Evolutionary conservation across 2,797 vertebrate genomes (phyloP), one percentile per base, ranked within the genome.

Genomic region (Urosaurus nigricauda): DNA sequence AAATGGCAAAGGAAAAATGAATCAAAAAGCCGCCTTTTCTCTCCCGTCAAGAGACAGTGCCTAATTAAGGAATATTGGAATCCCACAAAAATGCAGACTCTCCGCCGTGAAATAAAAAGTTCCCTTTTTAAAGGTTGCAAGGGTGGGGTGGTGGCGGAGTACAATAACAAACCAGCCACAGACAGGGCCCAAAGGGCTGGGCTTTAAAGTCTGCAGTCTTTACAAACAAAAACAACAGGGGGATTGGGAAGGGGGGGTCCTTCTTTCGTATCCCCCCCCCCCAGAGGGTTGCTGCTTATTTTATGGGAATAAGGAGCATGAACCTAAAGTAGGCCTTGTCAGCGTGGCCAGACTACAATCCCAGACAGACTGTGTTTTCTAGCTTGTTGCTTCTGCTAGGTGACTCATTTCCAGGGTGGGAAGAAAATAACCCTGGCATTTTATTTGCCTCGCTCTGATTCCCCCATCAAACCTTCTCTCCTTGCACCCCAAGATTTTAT

Each of bases 11-110:
- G 87, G 79, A 89, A 93, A 96, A 95, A 96, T 43, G 47, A 96
- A 97, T 96, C 93, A 94, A 96, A n/a, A 96, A 93, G 0, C 87
- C 87, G 81, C 92, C 82, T 93, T 96, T 95, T 95, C 84, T 94
- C 95, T 95, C 93, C 93, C 83, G 74, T 88, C 94, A 92, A 95
- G 92, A 96, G 95, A 95, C 95, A 96, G 92, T 91, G 94, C 88
- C 95, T 96, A 96, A 96, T 96, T 96, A 96, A 96, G 92, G 92
- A 96, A 95, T 96, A 96, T 94, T 96, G 95, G 94, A 94, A 94
- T 95, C 94, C 95, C 95, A 91, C 96, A 96, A 96, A 96, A 96
- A 95, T 14, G 84, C 92, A 94, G 93, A 91, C 90, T 96, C 92
- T 96, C 92, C 3, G 0, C 32, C 29, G 86, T 91, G 93, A 94